These are phyloP conservation scores for Smithornis capensis DNA, from an alignment of 2,113 vertebrate genomes.

Conservation along the genomic window DNA sequence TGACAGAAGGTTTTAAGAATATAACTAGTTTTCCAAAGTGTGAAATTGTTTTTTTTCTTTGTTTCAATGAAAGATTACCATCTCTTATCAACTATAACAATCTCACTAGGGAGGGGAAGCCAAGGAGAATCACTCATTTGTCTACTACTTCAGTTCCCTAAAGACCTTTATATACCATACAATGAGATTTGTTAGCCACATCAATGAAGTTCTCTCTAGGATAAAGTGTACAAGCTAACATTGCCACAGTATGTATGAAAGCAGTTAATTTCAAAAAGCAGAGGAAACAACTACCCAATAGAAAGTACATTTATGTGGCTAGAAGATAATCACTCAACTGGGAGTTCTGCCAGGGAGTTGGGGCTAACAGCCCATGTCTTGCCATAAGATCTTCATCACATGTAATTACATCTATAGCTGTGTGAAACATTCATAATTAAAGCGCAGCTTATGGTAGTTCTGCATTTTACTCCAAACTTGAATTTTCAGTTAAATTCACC, in stretches of 20 bases:
- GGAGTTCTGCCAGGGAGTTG: not conserved
- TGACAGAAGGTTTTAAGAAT: not conserved
- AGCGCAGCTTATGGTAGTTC: not conserved
- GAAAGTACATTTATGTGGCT: conserved; percentile 3
- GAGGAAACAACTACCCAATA: not conserved
- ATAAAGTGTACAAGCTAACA: not conserved
- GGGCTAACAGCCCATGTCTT: conserved; percentile 26
- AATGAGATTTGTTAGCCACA: not conserved
- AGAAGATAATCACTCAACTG: conserved; percentile 6
- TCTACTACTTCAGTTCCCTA: not conserved
- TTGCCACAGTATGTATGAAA: not conserved
- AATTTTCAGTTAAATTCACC: not conserved
- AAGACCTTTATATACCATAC: not conserved
- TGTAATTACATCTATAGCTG: not conserved
- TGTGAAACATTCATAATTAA: conserved; percentile 12
- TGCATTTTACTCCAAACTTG: not conserved
- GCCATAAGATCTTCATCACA: conserved; percentile 33
- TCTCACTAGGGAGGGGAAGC: not conserved
- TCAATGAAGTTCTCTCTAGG: not conserved
- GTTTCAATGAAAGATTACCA: not conserved
- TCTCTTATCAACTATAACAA: not conserved
- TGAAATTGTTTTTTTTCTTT: not conserved
- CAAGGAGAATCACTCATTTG: not conserved
- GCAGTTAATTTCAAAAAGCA: not conserved
- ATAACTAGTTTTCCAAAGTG: not conserved